Conservation (phyloP, 2,797 vertebrate genomes). For the Sus cebifrons region DNA sequence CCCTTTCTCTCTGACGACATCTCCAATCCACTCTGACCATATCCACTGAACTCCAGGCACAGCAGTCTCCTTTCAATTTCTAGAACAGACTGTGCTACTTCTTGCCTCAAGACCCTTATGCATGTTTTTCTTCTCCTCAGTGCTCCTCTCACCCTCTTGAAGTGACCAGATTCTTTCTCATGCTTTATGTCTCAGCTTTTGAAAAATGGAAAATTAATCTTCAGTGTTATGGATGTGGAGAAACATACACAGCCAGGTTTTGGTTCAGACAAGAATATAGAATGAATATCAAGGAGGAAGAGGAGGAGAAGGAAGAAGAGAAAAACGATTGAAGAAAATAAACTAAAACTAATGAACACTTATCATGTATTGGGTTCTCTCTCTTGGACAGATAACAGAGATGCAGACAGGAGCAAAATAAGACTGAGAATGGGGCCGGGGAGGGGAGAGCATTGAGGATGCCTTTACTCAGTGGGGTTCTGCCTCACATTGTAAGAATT, state of each 20-base stretch:
- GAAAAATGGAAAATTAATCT: not conserved
- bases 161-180: not conserved
- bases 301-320: not conserved
- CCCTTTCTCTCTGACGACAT: not conserved
- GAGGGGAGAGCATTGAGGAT: not conserved
- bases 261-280: not conserved
- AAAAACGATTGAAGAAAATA: not conserved
- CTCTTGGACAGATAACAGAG: not conserved
- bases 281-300: not conserved
- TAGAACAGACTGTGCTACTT: not conserved
- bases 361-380: not conserved
- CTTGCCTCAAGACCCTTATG: not conserved
- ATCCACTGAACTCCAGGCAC: not conserved
- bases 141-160: not conserved
- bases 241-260: not conserved
- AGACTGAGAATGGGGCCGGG: not conserved
- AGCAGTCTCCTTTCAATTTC: not conserved
- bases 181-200: not conserved
- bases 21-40: not conserved
- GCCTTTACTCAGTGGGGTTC: not conserved
- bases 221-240: not conserved
- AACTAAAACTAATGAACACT: not conserved
- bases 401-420: not conserved
- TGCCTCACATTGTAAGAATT: not conserved
- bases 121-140: not conserved